phyloP scores from a whole-genome alignment of 2,888 invertebrate species.

The Meiosimyza decipiens region DNA sequence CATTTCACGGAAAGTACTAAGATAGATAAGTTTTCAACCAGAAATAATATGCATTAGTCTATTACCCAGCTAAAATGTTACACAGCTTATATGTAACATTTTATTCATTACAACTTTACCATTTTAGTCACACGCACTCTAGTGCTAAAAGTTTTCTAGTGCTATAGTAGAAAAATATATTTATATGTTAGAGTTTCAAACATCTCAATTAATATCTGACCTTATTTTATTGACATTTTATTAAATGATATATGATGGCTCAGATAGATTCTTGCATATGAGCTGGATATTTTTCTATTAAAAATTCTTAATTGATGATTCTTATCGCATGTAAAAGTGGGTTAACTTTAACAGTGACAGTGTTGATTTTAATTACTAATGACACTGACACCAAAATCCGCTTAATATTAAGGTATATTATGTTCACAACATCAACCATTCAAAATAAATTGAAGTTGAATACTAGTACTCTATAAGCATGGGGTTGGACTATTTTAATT shows the following conservation, averaged over 20 bases:
- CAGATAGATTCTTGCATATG: background rate
- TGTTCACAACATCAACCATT: background rate
- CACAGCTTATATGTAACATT: too few relatives aligned
- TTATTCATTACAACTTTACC: too few relatives aligned
- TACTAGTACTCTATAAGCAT: too few relatives aligned
- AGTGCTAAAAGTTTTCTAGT: too few relatives aligned
- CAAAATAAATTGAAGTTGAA: too few relatives aligned
- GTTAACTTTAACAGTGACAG: background rate
- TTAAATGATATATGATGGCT: constrained; percentile 1
- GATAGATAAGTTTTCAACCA: too few relatives aligned
- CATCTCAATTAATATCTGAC: constrained; percentile 13
- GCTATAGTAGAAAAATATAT: too few relatives aligned
- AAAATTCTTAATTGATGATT: constrained; percentile 28
- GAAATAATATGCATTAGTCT: too few relatives aligned
- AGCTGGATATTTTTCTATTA: background rate
- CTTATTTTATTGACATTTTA: constrained; percentile 17
- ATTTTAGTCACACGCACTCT: too few relatives aligned
- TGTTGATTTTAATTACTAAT: constrained; percentile 9
- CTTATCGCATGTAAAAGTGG: background rate
- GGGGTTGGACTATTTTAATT: too few relatives aligned
- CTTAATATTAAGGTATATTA: background rate
- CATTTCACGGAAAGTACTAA: too few relatives aligned
- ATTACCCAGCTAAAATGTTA: too few relatives aligned
- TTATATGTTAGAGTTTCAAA: background rate
- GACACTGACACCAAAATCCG: constrained; percentile 24